phyloP scores from a whole-genome alignment of 2,888 invertebrate species.

The Halocaridina rubra region DNA sequence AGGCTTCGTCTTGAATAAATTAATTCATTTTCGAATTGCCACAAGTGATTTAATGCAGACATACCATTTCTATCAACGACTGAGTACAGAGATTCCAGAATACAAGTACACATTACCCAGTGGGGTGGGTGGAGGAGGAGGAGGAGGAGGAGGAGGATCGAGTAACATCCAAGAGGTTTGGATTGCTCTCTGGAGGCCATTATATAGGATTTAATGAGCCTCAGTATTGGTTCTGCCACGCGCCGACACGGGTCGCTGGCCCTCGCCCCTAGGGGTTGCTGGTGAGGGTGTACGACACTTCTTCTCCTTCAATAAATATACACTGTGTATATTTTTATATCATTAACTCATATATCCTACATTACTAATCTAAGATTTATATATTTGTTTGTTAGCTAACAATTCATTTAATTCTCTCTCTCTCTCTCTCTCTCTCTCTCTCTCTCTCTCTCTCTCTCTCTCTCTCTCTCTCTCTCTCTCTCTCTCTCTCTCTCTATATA shows the following conservation, averaged over 20 bases:
- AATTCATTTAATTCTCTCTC: neutral
- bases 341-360: too few species aligned
- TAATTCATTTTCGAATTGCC: too few species aligned
- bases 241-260: neutral
- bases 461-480: neutral
- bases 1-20: too few species aligned
- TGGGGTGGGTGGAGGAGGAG: neutral
- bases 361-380: too few species aligned
- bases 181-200: neutral
- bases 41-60: too few species aligned
- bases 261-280: neutral
- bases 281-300: too few species aligned
- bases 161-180: neutral
- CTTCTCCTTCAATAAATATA: too few species aligned
- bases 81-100: too few species aligned
- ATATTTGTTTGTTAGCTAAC: too few species aligned
- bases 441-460: slow-evolving; percentile 5
- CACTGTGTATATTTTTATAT: too few species aligned
- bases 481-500: neutral
- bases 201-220: neutral
- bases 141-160: neutral
- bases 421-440: slow-evolving; percentile 20
- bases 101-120: too few species aligned
- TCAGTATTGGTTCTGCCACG: neutral
- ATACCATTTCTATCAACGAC: too few species aligned